Evolutionary conservation across 64 coral and sea anemone species (phyloP).

Genomic region (Pocillopora verrucosa): DNA sequence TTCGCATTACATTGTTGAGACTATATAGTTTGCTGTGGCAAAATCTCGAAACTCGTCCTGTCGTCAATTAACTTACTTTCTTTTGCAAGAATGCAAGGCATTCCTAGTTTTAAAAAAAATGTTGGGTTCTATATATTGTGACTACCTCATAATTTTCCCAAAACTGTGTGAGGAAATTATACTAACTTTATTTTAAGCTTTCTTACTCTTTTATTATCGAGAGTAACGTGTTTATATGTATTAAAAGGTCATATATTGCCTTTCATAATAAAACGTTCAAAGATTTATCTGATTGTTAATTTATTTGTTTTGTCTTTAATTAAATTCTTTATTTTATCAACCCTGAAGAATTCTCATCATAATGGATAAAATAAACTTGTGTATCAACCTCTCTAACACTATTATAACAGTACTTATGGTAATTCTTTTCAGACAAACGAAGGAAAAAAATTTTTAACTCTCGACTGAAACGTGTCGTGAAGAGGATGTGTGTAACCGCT

Average conservation of each 20-base stretch:
- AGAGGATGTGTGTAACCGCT: too few species aligned
- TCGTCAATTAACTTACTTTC: too few species aligned
- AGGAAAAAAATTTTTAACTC: background rate
- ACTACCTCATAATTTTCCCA: too few species aligned
- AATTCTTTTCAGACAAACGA: background rate
- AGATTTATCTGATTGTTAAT: background rate
- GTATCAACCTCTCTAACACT: too few species aligned
- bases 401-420: too few species aligned
- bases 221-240: constrained; percentile 16
- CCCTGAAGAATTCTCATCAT: too few species aligned
- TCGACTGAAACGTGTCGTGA: background rate
- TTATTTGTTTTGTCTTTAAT: background rate
- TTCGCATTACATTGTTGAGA: background rate
- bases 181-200: background rate
- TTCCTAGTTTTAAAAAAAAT: too few species aligned
- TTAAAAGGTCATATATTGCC: constrained; percentile 1
- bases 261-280: constrained; percentile 15
- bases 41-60: too few species aligned
- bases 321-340: background rate
- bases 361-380: too few species aligned
- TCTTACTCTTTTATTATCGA: background rate
- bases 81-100: too few species aligned
- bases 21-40: too few species aligned
- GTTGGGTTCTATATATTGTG: too few species aligned
- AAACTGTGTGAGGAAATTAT: background rate